These are phyloP conservation scores for Tetropium fuscum DNA, from an alignment of 2,888 invertebrate species.

Conservation along the genomic window DNA sequence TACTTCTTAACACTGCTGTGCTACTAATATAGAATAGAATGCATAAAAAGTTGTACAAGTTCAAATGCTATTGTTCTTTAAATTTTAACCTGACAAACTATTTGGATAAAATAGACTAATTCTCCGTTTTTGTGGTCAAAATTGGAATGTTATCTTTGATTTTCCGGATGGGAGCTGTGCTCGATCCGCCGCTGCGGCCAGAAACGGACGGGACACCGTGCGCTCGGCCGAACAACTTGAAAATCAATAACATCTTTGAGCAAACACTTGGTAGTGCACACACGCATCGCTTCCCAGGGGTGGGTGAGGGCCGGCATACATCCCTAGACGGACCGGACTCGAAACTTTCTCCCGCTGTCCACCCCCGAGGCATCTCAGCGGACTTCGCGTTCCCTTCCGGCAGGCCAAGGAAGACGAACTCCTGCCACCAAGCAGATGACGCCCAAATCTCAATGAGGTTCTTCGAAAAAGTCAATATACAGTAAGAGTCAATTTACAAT, in stretches of 20 bases:
- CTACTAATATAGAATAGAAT: too few relatives aligned
- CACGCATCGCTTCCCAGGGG: conserved; percentile 64
- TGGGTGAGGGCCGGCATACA: conserved; percentile 40
- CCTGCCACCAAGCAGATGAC: too few relatives aligned
- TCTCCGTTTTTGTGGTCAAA: background rate
- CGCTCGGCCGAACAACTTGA: conserved; percentile 61
- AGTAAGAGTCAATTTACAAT: too few relatives aligned
- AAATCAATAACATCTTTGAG: conserved; percentile 68
- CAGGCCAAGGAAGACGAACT: too few relatives aligned
- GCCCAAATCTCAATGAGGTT: background rate
- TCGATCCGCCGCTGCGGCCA: conserved; percentile 51
- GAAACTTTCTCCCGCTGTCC: conserved; percentile 30
- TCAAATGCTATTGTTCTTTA: too few relatives aligned
- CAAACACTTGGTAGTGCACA: conserved; percentile 67
- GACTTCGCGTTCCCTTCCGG: conserved; percentile 5
- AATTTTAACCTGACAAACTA: too few relatives aligned
- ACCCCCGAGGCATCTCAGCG: conserved; percentile 14
- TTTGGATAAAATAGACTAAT: too few relatives aligned
- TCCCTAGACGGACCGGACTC: conserved; percentile 41
- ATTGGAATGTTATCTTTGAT: background rate
- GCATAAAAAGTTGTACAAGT: too few relatives aligned
- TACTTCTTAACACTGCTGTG: too few relatives aligned
- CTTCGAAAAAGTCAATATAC: too few relatives aligned
- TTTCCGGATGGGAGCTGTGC: background rate
- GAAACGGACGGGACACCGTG: conserved; percentile 53